Conservation (phyloP, 2,113 vertebrate genomes). For the Carassius gibelio region DNA sequence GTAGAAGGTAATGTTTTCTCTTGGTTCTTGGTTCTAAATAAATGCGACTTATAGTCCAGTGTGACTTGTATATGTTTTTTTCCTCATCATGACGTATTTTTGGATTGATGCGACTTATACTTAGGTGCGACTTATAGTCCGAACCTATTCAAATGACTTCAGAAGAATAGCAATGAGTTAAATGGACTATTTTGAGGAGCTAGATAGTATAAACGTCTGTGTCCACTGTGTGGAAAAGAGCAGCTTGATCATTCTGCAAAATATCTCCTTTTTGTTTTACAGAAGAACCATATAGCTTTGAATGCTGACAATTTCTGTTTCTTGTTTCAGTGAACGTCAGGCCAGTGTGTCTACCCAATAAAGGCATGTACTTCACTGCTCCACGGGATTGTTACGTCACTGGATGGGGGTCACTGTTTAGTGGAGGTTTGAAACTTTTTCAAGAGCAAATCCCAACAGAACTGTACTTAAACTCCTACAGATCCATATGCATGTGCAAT, state of each 20-base stretch:
- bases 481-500: neutral
- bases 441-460: neutral
- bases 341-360: conserved; percentile 75
- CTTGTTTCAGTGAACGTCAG: conserved; percentile 55
- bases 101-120: too few species aligned
- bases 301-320: neutral
- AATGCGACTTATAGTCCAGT: too few species aligned
- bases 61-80: too few species aligned
- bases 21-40: too few species aligned
- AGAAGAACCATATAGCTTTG: neutral
- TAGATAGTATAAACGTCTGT: neutral
- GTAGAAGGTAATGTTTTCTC: too few species aligned
- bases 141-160: neutral
- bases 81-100: too few species aligned
- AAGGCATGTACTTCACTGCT: conserved; percentile 53
- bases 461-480: neutral
- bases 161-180: neutral
- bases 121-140: too few species aligned
- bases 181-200: neutral
- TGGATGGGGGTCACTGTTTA: conserved; percentile 67
- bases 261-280: neutral
- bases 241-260: neutral
- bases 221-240: neutral
- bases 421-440: conserved; percentile 39
- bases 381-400: conserved; percentile 64